Conservation (phyloP, 2,797 vertebrate species). For the Hylomyscus alleni region DNA sequence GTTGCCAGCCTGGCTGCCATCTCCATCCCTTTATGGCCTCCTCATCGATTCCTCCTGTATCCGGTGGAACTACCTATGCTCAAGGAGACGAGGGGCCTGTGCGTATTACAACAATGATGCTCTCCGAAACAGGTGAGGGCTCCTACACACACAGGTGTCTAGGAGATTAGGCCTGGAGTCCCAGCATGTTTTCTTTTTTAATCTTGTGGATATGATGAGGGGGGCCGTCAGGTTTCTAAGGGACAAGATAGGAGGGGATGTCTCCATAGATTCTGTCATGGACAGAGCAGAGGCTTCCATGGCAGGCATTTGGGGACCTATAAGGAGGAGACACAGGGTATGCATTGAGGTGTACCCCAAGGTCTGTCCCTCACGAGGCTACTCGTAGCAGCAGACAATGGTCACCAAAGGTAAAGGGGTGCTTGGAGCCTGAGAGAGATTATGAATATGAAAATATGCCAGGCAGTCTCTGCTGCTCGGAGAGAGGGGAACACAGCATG, state of each 20-base stretch:
- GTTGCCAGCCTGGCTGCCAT: slow-evolving; percentile 94
- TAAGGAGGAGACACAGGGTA: neutral
- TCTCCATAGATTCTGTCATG: neutral
- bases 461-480: neutral
- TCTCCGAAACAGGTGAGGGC: slow-evolving; percentile 94
- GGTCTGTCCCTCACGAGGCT: neutral
- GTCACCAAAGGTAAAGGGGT: too few species aligned
- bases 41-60: slow-evolving; percentile 96
- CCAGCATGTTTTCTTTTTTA: neutral
- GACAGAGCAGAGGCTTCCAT: neutral
- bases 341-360: neutral
- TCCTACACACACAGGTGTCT: rapidly evolving
- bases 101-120: slow-evolving; percentile 95
- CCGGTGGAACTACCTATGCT: slow-evolving; percentile 92
- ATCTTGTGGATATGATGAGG: rapidly evolving
- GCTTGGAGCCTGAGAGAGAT: neutral
- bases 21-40: slow-evolving; percentile 94
- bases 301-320: neutral
- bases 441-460: neutral
- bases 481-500: rapidly evolving
- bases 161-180: neutral
- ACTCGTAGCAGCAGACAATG: neutral
- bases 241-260: neutral
- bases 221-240: neutral
- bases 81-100: slow-evolving; percentile 91